Percentiles rank a stretch among this genome's conserved stretches.
Evolutionary conservation across 2,113 vertebrate species (phyloP).

Genomic region (Turnix velox): DNA sequence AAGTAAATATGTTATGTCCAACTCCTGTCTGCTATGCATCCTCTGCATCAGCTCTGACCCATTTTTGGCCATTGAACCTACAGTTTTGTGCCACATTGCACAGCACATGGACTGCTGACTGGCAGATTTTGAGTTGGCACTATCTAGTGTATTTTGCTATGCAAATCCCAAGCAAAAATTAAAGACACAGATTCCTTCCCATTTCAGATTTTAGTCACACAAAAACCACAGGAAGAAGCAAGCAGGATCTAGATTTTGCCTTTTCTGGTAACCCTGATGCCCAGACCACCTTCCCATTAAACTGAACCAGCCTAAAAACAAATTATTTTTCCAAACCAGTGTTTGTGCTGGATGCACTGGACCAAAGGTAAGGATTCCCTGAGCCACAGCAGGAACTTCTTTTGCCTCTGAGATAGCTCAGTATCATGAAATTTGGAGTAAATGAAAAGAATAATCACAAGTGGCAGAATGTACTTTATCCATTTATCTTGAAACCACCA

Average conservation of each 20-base stretch:
- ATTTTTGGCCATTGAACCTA: neutral
- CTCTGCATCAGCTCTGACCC: neutral
- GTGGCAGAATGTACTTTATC: neutral
- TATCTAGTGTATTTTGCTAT: neutral
- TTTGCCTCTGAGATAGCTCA: neutral
- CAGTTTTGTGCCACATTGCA: neutral
- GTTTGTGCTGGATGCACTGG: neutral
- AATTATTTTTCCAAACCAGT: neutral
- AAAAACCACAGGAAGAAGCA: neutral
- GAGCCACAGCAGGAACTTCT: neutral
- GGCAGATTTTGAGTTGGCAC: neutral
- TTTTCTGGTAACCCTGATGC: neutral
- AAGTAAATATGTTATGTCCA: neutral
- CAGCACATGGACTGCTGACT: neutral
- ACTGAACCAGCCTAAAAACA: neutral
- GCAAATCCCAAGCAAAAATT: neutral
- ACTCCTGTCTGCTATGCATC: neutral
- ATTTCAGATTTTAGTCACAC: neutral
- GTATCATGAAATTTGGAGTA: neutral
- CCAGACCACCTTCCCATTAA: neutral
- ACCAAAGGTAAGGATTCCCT: neutral
- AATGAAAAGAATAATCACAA: neutral
- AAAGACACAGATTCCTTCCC: neutral
- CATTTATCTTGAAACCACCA: neutral
- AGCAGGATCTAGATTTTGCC: neutral